Evolutionary conservation across 2,888 invertebrate genomes (phyloP).

Genomic region (Zygogramma bicolorata): DNA sequence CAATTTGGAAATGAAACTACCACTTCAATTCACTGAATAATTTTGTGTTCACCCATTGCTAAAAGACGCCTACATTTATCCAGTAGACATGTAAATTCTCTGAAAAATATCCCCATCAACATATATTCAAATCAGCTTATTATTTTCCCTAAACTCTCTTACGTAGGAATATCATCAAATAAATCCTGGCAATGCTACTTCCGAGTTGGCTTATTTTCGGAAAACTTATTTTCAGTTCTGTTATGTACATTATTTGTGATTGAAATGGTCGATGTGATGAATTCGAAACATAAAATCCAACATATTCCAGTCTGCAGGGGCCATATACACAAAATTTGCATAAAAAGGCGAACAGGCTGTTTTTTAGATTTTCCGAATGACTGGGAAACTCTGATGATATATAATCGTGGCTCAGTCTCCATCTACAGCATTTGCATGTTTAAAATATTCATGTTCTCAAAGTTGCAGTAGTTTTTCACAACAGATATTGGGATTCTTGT

Average conservation of each 20-base stretch:
- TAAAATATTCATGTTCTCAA: background rate
- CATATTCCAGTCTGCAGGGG: background rate
- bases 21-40: background rate
- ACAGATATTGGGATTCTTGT: too few species aligned
- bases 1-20: background rate
- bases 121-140: constrained; percentile 53
- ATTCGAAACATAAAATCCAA: constrained; percentile 14
- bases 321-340: background rate
- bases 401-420: background rate
- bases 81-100: constrained; percentile 49
- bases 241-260: constrained; percentile 30
- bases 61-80: constrained; percentile 45
- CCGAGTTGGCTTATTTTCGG: constrained; percentile 18
- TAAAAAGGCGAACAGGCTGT: background rate
- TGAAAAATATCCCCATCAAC: constrained; percentile 55
- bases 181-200: constrained; percentile 13
- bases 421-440: background rate
- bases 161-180: constrained; percentile 37
- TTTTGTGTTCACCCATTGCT: background rate
- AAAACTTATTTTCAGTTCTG: constrained; percentile 25
- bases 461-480: too few species aligned
- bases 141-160: constrained; percentile 44
- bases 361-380: constrained; percentile 1
- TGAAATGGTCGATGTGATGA: constrained; percentile 20
- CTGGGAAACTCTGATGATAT: background rate